Percentiles rank a stretch among this genome's conserved stretches.
These are phyloP conservation scores for Agrotis exclamationis DNA, from an alignment of 2,888 invertebrate genomes.

Conservation along the genomic window DNA sequence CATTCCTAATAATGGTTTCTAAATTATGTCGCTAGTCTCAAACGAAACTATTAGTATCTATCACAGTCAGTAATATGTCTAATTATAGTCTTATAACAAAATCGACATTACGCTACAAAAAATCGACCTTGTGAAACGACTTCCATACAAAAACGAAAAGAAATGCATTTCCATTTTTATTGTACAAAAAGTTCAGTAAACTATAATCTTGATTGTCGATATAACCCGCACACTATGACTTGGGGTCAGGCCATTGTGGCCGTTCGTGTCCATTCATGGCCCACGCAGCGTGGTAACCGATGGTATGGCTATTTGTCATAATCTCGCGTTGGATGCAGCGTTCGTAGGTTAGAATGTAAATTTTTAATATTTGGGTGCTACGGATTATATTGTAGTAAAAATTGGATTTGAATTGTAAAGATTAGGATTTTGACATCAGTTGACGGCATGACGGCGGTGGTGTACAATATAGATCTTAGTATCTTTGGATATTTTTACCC, in stretches of 20 bases:
- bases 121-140: constrained; percentile 59
- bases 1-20: neutral
- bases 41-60: neutral
- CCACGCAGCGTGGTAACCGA: constrained; percentile 63
- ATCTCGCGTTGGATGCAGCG: constrained; percentile 57
- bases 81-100: constrained; percentile 14
- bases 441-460: neutral
- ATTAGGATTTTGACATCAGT: constrained; percentile 30
- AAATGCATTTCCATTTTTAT: constrained; percentile 64
- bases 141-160: constrained; percentile 30
- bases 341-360: constrained; percentile 56
- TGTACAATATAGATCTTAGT: neutral
- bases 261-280: constrained; percentile 23
- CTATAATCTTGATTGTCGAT: constrained; percentile 62
- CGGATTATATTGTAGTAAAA: constrained; percentile 53
- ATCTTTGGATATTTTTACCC: neutral
- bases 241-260: constrained; percentile 63
- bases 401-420: constrained; percentile 33
- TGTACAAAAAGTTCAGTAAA: constrained; percentile 62
- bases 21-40: neutral
- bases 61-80: neutral
- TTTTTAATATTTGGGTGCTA: constrained; percentile 34
- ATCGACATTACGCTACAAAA: constrained; percentile 35
- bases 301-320: constrained; percentile 63
- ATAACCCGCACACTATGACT: constrained; percentile 59